phyloP scores from a whole-genome alignment of 2,797 vertebrate genomes.

The Chiloscyllium punctatum region DNA sequence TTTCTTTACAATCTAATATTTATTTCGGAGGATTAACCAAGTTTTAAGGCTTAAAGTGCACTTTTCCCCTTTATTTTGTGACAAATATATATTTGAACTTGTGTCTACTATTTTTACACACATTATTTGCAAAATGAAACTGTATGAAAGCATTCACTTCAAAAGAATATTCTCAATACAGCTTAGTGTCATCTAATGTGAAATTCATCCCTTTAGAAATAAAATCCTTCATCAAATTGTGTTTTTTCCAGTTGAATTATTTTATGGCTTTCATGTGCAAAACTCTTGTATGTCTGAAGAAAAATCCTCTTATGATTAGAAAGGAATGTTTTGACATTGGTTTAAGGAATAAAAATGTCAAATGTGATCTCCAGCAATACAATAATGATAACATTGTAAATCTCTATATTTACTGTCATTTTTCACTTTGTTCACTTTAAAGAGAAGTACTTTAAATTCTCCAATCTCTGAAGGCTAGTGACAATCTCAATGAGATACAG shows the following conservation, averaged over 20 bases:
- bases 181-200: neutral
- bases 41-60: neutral
- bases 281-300: neutral
- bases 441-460: neutral
- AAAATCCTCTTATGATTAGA: neutral
- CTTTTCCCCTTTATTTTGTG: neutral
- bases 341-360: neutral
- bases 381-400: neutral
- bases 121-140: neutral
- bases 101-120: neutral
- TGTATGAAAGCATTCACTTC: neutral
- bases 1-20: neutral
- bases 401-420: neutral
- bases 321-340: neutral
- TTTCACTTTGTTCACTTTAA: neutral
- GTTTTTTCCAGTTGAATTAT: neutral
- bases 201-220: neutral
- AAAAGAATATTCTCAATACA: neutral
- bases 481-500: neutral
- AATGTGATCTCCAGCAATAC: neutral
- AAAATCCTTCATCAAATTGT: neutral
- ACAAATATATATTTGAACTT: neutral
- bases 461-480: neutral
- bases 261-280: neutral
- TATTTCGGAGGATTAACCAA: neutral